Percentiles rank a stretch among this genome's conserved stretches.
These are phyloP conservation scores for Halcyon senegalensis DNA, from an alignment of 2,113 vertebrate species.

Conservation along the genomic window DNA sequence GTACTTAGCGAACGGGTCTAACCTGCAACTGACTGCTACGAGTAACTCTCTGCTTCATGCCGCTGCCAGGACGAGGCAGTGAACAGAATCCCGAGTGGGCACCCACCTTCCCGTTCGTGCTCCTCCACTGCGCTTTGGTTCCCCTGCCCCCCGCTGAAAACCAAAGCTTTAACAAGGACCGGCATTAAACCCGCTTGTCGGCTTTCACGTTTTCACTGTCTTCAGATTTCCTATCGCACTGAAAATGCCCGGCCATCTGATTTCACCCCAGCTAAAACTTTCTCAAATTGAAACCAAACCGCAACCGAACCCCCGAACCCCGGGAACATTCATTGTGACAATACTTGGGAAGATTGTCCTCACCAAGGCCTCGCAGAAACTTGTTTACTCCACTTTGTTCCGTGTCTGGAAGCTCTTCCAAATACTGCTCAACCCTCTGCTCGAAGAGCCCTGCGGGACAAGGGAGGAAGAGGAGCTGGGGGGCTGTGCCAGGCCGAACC, in stretches of 20 bases:
- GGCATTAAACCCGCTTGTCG: not conserved
- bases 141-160: not conserved
- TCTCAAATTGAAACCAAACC: not conserved
- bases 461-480: fast-evolving
- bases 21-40: too few relatives aligned
- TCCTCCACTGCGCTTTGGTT: fast-evolving
- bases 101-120: not conserved
- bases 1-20: not conserved
- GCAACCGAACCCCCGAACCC: too few relatives aligned
- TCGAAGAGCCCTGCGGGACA: constrained; percentile 89
- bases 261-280: not conserved
- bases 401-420: constrained; percentile 96
- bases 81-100: not conserved
- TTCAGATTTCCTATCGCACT: not conserved
- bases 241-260: not conserved
- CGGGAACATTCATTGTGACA: not conserved
- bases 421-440: constrained; percentile 94
- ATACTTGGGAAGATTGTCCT: constrained; percentile 36
- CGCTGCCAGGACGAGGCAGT: too few relatives aligned
- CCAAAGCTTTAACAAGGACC: not conserved
- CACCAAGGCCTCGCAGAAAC: constrained; percentile 95
- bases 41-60: not conserved
- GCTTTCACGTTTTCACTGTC: not conserved
- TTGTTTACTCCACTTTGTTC: constrained; percentile 99
- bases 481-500: fast-evolving